Percentiles rank a stretch among this genome's conserved stretches.
These are phyloP conservation scores for Buteo buteo DNA, from an alignment of 2,113 vertebrate genomes.

Conservation along the genomic window DNA sequence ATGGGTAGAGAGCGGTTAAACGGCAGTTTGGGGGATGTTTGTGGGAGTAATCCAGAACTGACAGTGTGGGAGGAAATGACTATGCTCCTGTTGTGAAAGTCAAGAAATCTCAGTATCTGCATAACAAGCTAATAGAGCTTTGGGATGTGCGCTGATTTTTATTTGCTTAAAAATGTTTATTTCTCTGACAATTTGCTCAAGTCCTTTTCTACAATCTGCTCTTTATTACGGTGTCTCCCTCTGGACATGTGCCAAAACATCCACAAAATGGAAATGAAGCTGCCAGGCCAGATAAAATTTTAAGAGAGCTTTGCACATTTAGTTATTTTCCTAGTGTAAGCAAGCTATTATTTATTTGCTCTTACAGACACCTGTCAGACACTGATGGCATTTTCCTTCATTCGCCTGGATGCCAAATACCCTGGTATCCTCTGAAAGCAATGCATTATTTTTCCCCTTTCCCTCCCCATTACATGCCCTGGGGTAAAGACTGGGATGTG, in stretches of 20 bases:
- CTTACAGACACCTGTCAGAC: conserved; percentile 54
- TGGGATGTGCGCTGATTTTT: conserved; percentile 40
- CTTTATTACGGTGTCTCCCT: conserved; percentile 35
- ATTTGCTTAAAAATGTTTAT: conserved; percentile 55
- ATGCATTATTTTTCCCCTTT: neutral
- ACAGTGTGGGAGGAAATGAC: conserved; percentile 29
- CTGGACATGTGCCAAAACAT: conserved; percentile 55
- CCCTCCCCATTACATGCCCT: neutral
- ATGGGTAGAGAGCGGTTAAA: neutral
- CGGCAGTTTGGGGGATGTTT: neutral
- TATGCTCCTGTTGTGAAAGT: conserved; percentile 25
- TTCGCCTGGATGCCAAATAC: conserved; percentile 49
- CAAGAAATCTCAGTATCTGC: conserved; percentile 14
- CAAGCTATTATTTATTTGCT: conserved; percentile 56
- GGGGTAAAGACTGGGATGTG: conserved; percentile 46
- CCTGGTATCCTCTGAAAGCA: conserved; percentile 40
- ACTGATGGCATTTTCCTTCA: conserved; percentile 46
- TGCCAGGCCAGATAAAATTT: conserved; percentile 54
- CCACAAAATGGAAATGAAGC: conserved; percentile 60
- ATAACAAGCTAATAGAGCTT: conserved; percentile 43
- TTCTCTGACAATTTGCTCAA: conserved; percentile 48
- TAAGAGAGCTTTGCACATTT: conserved; percentile 59
- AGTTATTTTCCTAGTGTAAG: conserved; percentile 47
- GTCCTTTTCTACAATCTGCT: conserved; percentile 53
- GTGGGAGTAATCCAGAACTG: conserved; percentile 4